A percentile compares a stretch with the other conserved stretches of the same genome.
Evolutionary conservation across 2,888 invertebrate species (phyloP).

Genomic region (Sphaeridia pumilis): DNA sequence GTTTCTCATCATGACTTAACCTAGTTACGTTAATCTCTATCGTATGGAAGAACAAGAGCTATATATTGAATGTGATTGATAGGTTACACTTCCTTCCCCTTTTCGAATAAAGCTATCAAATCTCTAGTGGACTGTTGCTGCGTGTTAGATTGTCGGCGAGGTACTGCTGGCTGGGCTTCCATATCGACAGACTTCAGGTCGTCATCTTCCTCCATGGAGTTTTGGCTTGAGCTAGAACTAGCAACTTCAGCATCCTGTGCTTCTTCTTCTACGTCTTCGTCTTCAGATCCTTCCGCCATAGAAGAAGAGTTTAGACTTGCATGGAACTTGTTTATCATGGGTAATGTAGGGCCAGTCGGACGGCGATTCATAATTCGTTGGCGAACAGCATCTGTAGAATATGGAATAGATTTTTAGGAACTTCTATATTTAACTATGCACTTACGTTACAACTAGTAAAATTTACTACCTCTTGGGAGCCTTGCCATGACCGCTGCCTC

Average conservation of each 20-base stretch:
- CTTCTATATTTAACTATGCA: not conserved
- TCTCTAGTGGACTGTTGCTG: not conserved
- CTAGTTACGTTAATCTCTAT: no score
- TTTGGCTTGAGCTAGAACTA: not conserved
- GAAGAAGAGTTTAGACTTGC: not conserved
- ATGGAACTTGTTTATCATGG: not conserved
- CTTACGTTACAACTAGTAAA: not conserved
- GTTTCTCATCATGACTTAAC: no score
- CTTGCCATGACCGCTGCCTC: not conserved
- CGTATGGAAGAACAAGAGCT: no score
- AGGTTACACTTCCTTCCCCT: no score
- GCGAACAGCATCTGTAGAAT: not conserved
- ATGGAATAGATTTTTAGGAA: not conserved
- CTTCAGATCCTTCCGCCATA: not conserved
- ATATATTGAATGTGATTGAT: no score
- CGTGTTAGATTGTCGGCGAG: slow-evolving; percentile 2
- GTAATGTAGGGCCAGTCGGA: not conserved
- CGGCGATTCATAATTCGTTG: not conserved
- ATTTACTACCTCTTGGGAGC: no score
- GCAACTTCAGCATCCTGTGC: not conserved
- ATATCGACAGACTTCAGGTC: slow-evolving; percentile 2
- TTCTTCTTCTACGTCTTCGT: not conserved
- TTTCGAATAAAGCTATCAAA: slow-evolving; percentile 3
- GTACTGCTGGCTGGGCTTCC: slow-evolving; percentile 3
- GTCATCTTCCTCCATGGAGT: not conserved